Evolutionary conservation across 1,140 invertebrate genomes (phyloP), one percentile per base, ranked within the genome.

Genomic region (Eupeodes corollae): DNA sequence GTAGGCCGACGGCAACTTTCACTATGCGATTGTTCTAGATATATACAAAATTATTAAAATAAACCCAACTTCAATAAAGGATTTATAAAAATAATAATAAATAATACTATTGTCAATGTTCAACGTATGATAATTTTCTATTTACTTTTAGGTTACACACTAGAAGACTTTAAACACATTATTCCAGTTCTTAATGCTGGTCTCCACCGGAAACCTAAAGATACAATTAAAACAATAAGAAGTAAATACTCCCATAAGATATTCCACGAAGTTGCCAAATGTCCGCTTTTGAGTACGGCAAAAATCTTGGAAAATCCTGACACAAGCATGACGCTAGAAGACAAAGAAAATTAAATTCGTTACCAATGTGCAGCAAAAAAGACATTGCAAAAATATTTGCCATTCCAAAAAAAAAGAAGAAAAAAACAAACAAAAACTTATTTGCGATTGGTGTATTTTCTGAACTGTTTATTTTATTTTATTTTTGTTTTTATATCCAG

Each of bases 231-330:
- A 63, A 94, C 91, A 37, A 84, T 98, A 51, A 74, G 81, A 42
- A 89, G 85, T 61, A 98, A 98, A 73, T 98, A 98, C 67, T 92
- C 88, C 30, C 93, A 98, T 68, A 84, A 84, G 60, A 87, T 92
- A 60, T 95, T 94, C 71, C 91, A 86, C 57, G 83, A 87, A 73
- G 84, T 86, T 47, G 83, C 84, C 47, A 83, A 80, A 66, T 75
- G 81, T 50, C 78, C 82, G 26, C 68, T 86, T 35, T 67, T 83
- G 5, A 70, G 64, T 12, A 73, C 59, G 33, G 48, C 48, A 42
- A 46, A 67, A 48, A 50, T 68, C 19, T 67, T 67, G 50, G 52
- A 60, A 42, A 51, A 48, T 55, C 21, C 21, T 26, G 21, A 26
- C 21, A 26, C 21, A 26, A 26, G 21, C 21, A 26, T 26, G 21